Evolutionary conservation across 2,797 vertebrate species (phyloP), one percentile per base, ranked within the genome.

Genomic region (Rhinella marina): DNA sequence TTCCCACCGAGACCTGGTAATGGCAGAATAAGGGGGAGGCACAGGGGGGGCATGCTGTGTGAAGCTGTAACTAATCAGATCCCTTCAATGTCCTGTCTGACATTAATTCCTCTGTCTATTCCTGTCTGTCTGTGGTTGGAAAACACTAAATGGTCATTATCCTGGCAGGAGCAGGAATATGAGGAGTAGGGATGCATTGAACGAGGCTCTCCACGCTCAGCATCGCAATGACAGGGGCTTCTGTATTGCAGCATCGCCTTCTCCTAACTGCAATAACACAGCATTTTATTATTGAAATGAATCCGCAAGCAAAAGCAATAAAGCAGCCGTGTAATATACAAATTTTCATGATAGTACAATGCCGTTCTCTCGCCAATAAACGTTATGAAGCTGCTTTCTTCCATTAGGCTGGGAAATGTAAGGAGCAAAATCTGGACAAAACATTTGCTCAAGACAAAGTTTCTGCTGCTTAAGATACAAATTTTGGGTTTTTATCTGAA

Each of bases 1-100:
- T 88, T 77, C 87, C 87, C 87, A 81, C 56, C 25, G 87, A 88
- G 87, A 88, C 87, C 77, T 76, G 17, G 78, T 85, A 88, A 85
- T 85, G 82, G 77, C 66, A 85, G 66, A 85, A 64, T 81, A 88
- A 75, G 41, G 52, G 82, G 76, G 87, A 85, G 83, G 83, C 41
- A 41, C 13, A 70, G 78, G 76, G 54, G 87, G 82, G 68, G 76
- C 83, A 66, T 57, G 83, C 77, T 85, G 78, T 88, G 87, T 64
- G 78, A 88, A 88, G 87, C 87, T 88, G 87, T 85, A 88, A 88
- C 87, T 88, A 88, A 88, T 88, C 87, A 88, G 87, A 88, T 88
- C 83, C 85, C 68, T 81, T 85, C 87, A 75, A 73, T 88, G 87
- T 88, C 87, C 87, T 88, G 83, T 88, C 87, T 88, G 87, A 88